Conservation (phyloP, 1,140 invertebrate species). For the Laupala kohalensis region DNA sequence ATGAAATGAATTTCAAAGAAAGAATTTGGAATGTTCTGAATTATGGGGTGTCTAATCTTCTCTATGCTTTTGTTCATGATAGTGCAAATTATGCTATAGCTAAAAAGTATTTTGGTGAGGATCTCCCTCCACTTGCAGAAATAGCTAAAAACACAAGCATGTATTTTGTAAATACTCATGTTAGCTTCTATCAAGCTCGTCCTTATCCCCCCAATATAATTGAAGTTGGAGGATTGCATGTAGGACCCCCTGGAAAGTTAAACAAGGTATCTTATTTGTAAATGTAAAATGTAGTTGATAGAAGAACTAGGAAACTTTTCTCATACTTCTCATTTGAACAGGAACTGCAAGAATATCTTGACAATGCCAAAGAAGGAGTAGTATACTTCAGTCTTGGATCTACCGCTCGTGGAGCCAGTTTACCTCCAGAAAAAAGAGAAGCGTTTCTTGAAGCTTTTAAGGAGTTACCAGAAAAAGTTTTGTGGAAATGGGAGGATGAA, state of each 20-base stretch:
- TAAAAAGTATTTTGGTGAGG: conserved; percentile 15
- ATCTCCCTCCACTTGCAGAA: conserved; percentile 17
- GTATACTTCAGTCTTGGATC: conserved; percentile 28
- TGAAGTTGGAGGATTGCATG: conserved; percentile 21
- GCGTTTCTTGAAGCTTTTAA: conserved; percentile 23
- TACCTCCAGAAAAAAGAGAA: conserved; percentile 19
- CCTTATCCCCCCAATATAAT: conserved; percentile 23
- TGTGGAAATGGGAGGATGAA: conserved; percentile 44
- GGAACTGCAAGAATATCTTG: conserved; percentile 14
- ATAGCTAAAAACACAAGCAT: conserved; percentile 18
- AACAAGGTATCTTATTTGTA: background rate
- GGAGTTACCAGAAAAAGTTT: conserved; percentile 29
- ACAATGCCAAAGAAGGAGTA: conserved; percentile 24
- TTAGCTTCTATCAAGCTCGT: conserved; percentile 18
- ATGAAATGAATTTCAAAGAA: conserved; percentile 35
- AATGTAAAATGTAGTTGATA: background rate
- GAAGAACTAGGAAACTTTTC: conserved; percentile 8
- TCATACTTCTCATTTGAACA: background rate
- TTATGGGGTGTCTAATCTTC: conserved; percentile 28
- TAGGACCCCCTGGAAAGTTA: conserved; percentile 5
- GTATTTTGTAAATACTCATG: conserved; percentile 22
- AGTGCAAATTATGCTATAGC: conserved; percentile 12
- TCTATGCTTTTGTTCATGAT: conserved; percentile 19
- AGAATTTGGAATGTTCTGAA: conserved; percentile 32
- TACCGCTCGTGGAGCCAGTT: conserved; percentile 17